Evolutionary conservation across 2,888 invertebrate species (phyloP).

Genomic region (Athetis lepigone): DNA sequence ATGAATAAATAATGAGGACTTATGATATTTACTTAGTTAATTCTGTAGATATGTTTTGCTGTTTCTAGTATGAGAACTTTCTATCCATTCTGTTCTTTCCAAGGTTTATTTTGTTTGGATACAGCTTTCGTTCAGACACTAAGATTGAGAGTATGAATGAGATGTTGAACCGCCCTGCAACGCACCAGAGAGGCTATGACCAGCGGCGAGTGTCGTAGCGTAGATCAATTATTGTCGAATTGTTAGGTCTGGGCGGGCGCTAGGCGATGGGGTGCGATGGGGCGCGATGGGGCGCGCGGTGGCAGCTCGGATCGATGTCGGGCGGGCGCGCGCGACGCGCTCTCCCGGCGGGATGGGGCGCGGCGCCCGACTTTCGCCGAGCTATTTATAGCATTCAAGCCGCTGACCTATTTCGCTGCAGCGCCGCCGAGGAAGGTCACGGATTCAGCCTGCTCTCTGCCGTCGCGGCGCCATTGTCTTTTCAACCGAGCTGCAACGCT

Average conservation of each 20-base stretch:
- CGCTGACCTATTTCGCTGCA: conserved; percentile 90
- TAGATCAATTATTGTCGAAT: conserved; percentile 70
- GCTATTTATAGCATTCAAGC: conserved; percentile 90
- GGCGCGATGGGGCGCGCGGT: conserved; percentile 57
- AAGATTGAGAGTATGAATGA: not conserved
- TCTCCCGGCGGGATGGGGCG: conserved; percentile 82
- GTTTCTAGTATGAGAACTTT: not conserved
- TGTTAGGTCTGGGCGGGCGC: conserved; percentile 67
- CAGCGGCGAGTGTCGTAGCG: conserved; percentile 49
- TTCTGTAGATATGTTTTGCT: conserved; percentile 2
- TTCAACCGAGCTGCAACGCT: conserved; percentile 87
- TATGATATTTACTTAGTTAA: conserved; percentile 27
- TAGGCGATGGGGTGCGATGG: conserved; percentile 56
- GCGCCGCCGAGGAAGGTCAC: conserved; percentile 89
- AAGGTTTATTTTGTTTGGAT: not conserved
- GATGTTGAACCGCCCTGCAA: not conserved
- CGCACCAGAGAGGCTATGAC: conserved; percentile 37
- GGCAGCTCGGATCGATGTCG: conserved; percentile 62
- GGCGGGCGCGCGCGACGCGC: conserved; percentile 65
- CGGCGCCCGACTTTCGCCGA: conserved; percentile 89
- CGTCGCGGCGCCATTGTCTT: conserved; percentile 88
- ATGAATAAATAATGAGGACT: conserved; percentile 13
- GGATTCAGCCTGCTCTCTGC: conserved; percentile 87
- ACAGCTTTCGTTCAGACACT: not conserved
- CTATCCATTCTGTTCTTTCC: not conserved